Evolutionary conservation across 2,113 vertebrate genomes (phyloP).

Genomic region (Mohoua ochrocephala): DNA sequence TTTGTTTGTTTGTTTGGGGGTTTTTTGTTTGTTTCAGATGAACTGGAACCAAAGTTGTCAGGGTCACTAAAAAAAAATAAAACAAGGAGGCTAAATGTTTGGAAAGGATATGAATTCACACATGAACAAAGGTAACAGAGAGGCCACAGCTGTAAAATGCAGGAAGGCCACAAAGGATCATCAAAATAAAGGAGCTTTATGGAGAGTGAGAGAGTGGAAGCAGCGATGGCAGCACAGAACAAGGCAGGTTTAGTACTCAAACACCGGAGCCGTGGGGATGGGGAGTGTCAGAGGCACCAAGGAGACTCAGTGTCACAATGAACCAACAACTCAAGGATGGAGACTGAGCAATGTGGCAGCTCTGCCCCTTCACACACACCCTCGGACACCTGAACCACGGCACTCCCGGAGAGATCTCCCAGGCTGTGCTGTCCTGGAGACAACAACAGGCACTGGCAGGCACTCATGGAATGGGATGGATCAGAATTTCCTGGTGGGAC

Average conservation of each 20-base stretch:
- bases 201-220: slow-evolving; percentile 54
- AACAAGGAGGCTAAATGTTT: slow-evolving; percentile 64
- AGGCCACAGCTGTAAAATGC: slow-evolving; percentile 62
- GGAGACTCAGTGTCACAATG: not conserved
- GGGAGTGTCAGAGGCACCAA: slow-evolving; percentile 51
- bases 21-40: slow-evolving; percentile 4
- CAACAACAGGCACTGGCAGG: not conserved
- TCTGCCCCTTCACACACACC: not conserved
- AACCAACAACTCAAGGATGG: slow-evolving; percentile 26
- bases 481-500: not conserved
- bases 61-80: not conserved
- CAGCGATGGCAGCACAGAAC: slow-evolving; percentile 62
- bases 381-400: not conserved
- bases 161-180: slow-evolving; percentile 56
- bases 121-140: slow-evolving; percentile 65
- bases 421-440: not conserved
- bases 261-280: not conserved
- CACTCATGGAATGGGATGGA: not conserved
- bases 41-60: slow-evolving; percentile 63
- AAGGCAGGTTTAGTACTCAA: slow-evolving; percentile 59
- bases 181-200: slow-evolving; percentile 62
- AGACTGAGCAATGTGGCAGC: not conserved
- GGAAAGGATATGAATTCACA: slow-evolving; percentile 70
- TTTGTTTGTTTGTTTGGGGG: not conserved
- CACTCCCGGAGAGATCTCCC: not conserved